Base-by-base conservation (phyloP, 2,888 invertebrate species). In the Deroplatys truncata region DNA sequence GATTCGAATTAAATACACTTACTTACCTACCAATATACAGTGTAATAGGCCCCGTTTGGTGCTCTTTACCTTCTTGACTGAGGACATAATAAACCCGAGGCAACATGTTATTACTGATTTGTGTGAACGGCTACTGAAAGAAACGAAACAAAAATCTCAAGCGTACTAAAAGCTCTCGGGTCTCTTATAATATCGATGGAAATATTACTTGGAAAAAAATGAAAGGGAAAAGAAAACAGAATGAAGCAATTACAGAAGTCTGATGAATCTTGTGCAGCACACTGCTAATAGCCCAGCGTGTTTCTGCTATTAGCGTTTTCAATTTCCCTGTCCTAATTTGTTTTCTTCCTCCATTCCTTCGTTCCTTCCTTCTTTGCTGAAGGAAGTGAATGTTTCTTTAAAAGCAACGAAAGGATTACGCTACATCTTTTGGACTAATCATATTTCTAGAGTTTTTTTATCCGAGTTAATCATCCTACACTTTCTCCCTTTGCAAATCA, bases 241-340 rank as follows among this genome's bases (percentile, higher is more conserved):
- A 72, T 72, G 56, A 72, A 72, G 56, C 56, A 72, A 72, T 72
- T 72, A 72, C 56, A 72, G 56, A 72, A 72, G 20, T 20, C 56
- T 72, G 56, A 72, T 72, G 56, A 72, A 72, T 72, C 56, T 72
- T 16, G 20, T 20, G 56, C 56, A 72, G 56, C 56, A 20, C 25
- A 72, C 56, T 72, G 56, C 56, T 72, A 72, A 72, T 72, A 72
- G 56, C 56, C 56, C 56, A 5, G 20, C 56, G 56, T 72, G 56
- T 72, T 25, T 72, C 56, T 72, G 56, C 56, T 72, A 72, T 72
- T 72, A 82, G 28, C 86, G 82, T 86, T 86, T 86, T 82, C 72
- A 86, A 86, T 86, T 86, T 86, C 82, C 29, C 25, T 82, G 56
- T 29, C 86, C 31, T 86, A 86, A 86, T 86, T 82, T 86, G 82